phyloP scores from a whole-genome alignment of 2,888 invertebrate genomes.

The Ochropacha duplaris region DNA sequence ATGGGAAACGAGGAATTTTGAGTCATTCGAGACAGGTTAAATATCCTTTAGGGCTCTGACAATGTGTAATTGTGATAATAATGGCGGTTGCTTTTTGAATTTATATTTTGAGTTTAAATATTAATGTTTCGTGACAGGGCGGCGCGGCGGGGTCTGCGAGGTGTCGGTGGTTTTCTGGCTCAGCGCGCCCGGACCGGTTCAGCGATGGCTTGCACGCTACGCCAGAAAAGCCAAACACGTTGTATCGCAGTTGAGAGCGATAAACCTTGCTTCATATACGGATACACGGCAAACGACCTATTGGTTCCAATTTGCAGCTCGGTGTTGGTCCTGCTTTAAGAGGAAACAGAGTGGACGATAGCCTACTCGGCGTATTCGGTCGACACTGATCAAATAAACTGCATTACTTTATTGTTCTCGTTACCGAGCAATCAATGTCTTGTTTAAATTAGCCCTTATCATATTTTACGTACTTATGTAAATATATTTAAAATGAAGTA shows the following conservation, averaged over 20 bases:
- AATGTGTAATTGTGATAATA: constrained; percentile 66
- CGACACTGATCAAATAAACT: not conserved
- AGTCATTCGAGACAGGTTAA: constrained; percentile 45
- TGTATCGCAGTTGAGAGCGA: constrained; percentile 67
- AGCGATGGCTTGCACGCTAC: constrained; percentile 63
- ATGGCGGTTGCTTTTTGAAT: constrained; percentile 61
- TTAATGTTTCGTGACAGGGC: constrained; percentile 80
- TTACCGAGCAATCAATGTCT: not conserved
- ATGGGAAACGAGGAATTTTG: constrained; percentile 33
- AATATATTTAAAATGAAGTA: too few species aligned
- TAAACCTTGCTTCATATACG: constrained; percentile 70
- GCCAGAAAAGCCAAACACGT: constrained; percentile 70
- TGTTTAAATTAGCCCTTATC: constrained; percentile 1
- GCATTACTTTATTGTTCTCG: not conserved
- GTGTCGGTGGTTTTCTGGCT: constrained; percentile 81
- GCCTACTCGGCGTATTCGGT: not conserved
- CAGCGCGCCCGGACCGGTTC: constrained; percentile 79
- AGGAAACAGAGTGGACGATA: constrained; percentile 10
- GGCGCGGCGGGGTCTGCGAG: constrained; percentile 60
- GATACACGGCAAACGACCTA: constrained; percentile 69
- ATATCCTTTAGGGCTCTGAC: constrained; percentile 45
- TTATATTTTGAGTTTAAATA: constrained; percentile 71
- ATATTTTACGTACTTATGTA: not conserved
- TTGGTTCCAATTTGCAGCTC: constrained; percentile 71
- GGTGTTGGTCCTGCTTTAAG: constrained; percentile 20